Conservation (phyloP, 2,797 vertebrate genomes). For the Anomalospiza imberbis region DNA sequence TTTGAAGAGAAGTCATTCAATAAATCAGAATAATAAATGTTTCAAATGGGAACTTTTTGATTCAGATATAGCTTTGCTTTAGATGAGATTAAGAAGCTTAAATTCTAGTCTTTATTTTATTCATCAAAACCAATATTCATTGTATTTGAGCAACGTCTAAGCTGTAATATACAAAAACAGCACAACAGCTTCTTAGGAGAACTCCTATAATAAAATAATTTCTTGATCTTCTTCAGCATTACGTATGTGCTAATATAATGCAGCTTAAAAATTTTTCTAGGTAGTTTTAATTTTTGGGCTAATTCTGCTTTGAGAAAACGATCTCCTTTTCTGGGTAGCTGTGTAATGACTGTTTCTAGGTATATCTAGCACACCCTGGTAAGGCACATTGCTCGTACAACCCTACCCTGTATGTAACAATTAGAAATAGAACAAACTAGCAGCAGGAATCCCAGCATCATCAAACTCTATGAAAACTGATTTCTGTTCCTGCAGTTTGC, state of each 20-base stretch:
- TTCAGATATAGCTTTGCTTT: constrained; percentile 19
- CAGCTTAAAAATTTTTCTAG: background rate
- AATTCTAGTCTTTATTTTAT: constrained; percentile 30
- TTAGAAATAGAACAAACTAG: background rate
- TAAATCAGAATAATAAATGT: background rate
- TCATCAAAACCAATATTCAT: constrained; percentile 10
- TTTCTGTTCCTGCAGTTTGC: background rate
- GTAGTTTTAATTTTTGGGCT: constrained; percentile 7
- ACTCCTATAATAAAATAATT: constrained; percentile 20
- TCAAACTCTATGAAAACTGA: background rate
- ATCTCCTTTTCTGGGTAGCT: background rate
- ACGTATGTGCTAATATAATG: constrained; percentile 1
- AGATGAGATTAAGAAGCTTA: background rate
- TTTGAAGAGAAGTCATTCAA: background rate
- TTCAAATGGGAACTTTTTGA: constrained; percentile 15
- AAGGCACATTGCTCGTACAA: background rate
- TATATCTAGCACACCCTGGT: background rate
- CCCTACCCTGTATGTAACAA: background rate
- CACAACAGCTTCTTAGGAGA: background rate
- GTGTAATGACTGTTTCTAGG: background rate
- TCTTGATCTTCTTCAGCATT: constrained; percentile 7
- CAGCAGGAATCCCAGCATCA: background rate
- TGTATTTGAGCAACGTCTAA: constrained; percentile 18
- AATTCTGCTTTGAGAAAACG: background rate
- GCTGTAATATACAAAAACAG: constrained; percentile 22